Base-by-base conservation (phyloP, 2,113 vertebrate genomes). In the Vireo altiloquus region DNA sequence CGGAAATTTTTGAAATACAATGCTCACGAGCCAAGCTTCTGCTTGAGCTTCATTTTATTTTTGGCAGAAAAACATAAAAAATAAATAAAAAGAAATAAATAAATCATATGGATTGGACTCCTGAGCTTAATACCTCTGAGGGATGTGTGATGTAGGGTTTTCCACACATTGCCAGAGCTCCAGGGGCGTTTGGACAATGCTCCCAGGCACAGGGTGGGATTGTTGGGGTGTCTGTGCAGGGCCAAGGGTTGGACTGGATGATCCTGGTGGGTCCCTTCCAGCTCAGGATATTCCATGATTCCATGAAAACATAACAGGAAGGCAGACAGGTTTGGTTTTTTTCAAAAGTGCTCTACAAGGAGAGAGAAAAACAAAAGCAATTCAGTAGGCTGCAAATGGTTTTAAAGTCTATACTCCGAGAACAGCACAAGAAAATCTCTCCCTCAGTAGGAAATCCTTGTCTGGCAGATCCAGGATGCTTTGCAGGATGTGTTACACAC, bases 101-200 rank as follows among this genome's bases (percentile, higher is more conserved):
- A 53, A 82, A 52, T 60, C 16, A 21, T 11, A 61, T 2, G 4
- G 17, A 42, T 61, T 83, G 13, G 2, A 47, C 1, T 56, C 52
- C 11, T 13, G 33, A 74, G 52, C 66, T 72, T 60, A 35, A 50
- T 21, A 65, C 1, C 20, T 25, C 25, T 7, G 20, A 91, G 15
- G 7, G 19, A 52, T n/a, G 16, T 2, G 5, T 56, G 61, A 79
- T 24, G 9, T 2, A 47, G 31, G 4, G 10, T 21, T 74, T 81
- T 53, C 30, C n/a, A 69, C 15, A 49, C 12, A 31, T 31, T 60
- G 28, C 33, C 33, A 46, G 28, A 82, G n/a, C 16, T 75, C 7
- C 46, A 60, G 77, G 28, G 10, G 39, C 0, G 0, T 39, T 75
- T 66, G 69, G 23, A n/a, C 19, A 44, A 25, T 4, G 37, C 19